Percentiles rank a stretch among this genome's conserved stretches.
Conservation (phyloP, 2,797 vertebrate genomes). For the Dipus sagitta region DNA sequence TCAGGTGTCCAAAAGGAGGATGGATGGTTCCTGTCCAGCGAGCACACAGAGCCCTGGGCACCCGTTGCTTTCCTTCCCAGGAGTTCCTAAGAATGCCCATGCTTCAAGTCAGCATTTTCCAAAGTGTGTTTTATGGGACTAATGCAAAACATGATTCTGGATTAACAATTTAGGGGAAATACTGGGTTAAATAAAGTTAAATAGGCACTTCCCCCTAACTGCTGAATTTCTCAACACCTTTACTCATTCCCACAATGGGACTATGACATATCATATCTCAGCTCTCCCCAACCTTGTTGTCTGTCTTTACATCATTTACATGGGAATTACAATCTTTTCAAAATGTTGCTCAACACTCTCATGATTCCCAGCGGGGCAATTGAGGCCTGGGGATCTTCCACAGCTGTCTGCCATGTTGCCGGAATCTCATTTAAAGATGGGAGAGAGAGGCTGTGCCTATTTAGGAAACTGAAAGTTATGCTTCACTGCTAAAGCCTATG, state of each 20-base stretch:
- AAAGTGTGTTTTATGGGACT: neutral
- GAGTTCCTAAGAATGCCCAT: neutral
- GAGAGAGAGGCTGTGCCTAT: neutral
- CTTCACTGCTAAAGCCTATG: neutral
- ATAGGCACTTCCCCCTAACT: neutral
- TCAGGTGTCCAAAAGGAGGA: slow-evolving; percentile 4
- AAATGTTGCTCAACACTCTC: neutral
- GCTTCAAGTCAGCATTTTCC: slow-evolving; percentile 9
- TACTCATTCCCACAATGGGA: neutral
- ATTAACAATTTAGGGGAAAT: slow-evolving; percentile 40
- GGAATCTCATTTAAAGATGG: neutral
- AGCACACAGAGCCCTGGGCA: no score
- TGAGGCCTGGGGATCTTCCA: neutral
- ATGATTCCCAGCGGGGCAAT: neutral
- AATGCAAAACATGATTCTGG: neutral
- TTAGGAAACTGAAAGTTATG: neutral
- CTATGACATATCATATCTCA: neutral
- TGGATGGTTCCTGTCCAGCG: neutral
- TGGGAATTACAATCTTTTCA: neutral
- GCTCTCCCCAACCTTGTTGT: neutral
- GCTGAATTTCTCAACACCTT: slow-evolving; percentile 44
- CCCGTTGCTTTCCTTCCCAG: no score
- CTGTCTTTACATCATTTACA: neutral
- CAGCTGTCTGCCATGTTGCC: neutral
- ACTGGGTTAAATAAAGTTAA: slow-evolving; percentile 36